Evolutionary conservation across 2,113 vertebrate species (phyloP).

Genomic region (Myrmecobius fasciatus): DNA sequence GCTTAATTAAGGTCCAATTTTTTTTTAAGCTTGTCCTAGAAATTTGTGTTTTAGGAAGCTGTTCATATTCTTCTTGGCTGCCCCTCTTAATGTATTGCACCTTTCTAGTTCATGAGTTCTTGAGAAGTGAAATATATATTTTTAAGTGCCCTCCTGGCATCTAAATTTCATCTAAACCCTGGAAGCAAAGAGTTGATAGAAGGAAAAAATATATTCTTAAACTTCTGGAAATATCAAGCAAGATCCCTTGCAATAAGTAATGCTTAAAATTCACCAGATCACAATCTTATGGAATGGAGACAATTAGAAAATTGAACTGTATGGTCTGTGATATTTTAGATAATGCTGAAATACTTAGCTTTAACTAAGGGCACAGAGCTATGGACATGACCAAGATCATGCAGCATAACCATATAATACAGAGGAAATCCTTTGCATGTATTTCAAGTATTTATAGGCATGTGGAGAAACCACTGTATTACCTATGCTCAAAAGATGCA

Average conservation of each 20-base stretch:
- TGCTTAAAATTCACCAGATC: not conserved
- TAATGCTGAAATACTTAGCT: not conserved
- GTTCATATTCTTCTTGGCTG: not conserved
- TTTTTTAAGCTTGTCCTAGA: not conserved
- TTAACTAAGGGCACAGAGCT: not conserved
- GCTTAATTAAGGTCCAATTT: not conserved
- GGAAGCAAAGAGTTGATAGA: not conserved
- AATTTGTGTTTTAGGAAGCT: conserved; percentile 26
- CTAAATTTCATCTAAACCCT: not conserved
- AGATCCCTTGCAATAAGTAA: not conserved
- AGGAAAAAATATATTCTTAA: not conserved
- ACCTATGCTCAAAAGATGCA: not conserved
- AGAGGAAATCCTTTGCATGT: not conserved
- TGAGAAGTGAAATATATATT: not conserved
- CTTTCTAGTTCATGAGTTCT: not conserved
- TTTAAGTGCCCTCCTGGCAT: not conserved
- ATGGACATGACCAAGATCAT: not conserved
- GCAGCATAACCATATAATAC: not conserved
- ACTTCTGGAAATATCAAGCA: not conserved
- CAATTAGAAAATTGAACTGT: not conserved
- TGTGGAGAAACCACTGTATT: not conserved
- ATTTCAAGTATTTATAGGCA: not conserved
- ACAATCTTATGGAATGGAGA: not conserved
- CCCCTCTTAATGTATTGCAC: not conserved
- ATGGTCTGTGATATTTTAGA: not conserved